These are phyloP conservation scores for Prunella himalayana DNA, from an alignment of 2,113 vertebrate genomes.

Conservation along the genomic window DNA sequence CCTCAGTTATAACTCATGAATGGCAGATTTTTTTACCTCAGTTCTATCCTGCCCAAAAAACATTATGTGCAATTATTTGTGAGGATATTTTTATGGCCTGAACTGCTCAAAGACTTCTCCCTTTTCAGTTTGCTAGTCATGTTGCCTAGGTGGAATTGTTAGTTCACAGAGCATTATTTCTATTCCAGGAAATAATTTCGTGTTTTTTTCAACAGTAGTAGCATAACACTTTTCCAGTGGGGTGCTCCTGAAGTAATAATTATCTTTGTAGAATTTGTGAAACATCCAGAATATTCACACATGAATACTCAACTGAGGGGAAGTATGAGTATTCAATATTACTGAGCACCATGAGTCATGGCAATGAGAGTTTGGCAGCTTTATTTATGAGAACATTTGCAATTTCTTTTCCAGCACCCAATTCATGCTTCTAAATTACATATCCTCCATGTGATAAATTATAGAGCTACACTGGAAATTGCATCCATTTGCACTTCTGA, in stretches of 20 bases:
- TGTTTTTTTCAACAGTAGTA: neutral
- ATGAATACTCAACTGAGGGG: constrained; percentile 16
- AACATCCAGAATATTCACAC: constrained; percentile 53
- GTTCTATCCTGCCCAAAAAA: neutral
- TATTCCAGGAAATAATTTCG: neutral
- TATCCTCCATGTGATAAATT: constrained; percentile 27
- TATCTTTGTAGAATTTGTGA: constrained; percentile 39
- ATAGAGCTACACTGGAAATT: constrained; percentile 3
- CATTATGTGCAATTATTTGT: neutral
- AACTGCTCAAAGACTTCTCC: neutral
- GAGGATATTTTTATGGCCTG: neutral
- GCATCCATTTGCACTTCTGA: constrained; percentile 36
- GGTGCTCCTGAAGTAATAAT: constrained; percentile 33
- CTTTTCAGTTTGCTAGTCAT: neutral
- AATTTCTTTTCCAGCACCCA: constrained; percentile 41
- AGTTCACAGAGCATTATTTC: neutral
- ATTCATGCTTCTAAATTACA: constrained; percentile 28
- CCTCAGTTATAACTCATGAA: neutral
- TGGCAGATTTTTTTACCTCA: neutral
- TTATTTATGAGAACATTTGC: constrained; percentile 60
- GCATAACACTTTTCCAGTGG: constrained; percentile 12
- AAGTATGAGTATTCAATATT: constrained; percentile 24
- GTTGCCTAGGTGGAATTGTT: neutral
- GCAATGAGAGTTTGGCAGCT: constrained; percentile 39
- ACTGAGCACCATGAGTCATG: constrained; percentile 23